Evolutionary conservation across 2,113 vertebrate species (phyloP).

Genomic region (Pygoscelis adeliae): DNA sequence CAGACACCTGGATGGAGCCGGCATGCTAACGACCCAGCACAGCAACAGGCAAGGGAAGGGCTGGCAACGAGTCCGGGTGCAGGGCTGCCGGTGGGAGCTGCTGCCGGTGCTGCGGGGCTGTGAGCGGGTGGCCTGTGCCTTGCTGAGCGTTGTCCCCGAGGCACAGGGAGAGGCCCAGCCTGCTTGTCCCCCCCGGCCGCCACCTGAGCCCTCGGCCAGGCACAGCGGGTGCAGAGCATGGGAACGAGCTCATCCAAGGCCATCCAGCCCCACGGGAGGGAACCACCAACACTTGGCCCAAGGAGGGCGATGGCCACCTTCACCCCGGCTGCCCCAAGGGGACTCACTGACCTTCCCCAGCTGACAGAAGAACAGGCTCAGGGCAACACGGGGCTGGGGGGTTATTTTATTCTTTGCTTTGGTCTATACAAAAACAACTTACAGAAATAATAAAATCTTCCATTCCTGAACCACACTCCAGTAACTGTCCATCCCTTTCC

Average conservation of each 20-base stretch:
- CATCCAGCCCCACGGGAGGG: rapidly evolving
- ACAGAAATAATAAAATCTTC: conserved; percentile 78
- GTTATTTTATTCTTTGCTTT: conserved; percentile 82
- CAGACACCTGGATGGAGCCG: neutral
- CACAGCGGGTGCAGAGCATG: neutral
- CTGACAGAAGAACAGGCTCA: neutral
- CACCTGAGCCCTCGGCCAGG: neutral
- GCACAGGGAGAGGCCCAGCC: neutral
- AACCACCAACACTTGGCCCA: rapidly evolving
- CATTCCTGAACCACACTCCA: conserved; percentile 51
- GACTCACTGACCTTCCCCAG: neutral
- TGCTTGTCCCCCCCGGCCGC: neutral
- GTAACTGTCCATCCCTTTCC: conserved; percentile 44
- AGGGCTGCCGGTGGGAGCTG: neutral
- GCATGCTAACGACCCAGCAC: neutral
- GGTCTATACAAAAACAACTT: conserved; percentile 83
- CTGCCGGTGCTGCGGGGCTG: neutral
- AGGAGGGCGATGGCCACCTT: rapidly evolving
- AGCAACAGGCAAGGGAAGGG: neutral
- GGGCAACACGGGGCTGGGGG: conserved; percentile 25
- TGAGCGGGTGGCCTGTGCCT: rapidly evolving
- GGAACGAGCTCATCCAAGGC: neutral
- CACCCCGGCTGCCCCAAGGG: neutral
- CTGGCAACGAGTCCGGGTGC: neutral
- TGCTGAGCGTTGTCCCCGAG: neutral